Percentiles rank a stretch among this genome's conserved stretches.
These are phyloP conservation scores for Drosophila leontia DNA, from an alignment of 1,140 invertebrate genomes.

Conservation along the genomic window DNA sequence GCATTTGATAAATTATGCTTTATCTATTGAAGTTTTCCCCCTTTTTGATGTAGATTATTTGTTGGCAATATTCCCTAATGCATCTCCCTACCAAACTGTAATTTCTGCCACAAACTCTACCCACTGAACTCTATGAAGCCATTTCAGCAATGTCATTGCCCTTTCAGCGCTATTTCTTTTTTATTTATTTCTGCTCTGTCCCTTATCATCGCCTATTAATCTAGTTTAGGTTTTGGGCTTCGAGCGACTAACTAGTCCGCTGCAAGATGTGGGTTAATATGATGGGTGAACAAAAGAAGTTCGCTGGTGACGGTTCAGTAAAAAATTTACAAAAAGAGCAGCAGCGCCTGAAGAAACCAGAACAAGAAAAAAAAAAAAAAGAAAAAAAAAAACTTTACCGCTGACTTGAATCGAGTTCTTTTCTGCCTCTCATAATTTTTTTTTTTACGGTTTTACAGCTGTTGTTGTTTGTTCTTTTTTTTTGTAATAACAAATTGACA, in stretches of 20 bases:
- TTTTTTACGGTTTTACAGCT: constrained; percentile 55
- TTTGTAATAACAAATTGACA: constrained; percentile 83
- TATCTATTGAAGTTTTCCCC: neutral
- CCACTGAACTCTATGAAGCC: constrained; percentile 8
- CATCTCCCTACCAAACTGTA: neutral
- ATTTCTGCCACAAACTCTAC: neutral
- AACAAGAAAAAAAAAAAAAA: constrained; percentile 43
- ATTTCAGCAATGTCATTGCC: constrained; percentile 48
- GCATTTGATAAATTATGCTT: neutral
- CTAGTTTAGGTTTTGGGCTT: constrained; percentile 68
- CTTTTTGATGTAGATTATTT: neutral
- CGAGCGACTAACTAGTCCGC: constrained; percentile 49
- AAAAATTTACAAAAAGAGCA: constrained; percentile 39
- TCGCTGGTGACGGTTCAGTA: constrained; percentile 42
- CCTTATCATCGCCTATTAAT: constrained; percentile 76
- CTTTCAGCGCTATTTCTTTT: constrained; percentile 27
- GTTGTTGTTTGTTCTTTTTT: constrained; percentile 31
- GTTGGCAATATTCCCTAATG: constrained; percentile 19
- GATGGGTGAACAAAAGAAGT: constrained; percentile 62
- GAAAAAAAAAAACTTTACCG: constrained; percentile 51
- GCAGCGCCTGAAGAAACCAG: constrained; percentile 32
- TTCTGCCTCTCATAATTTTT: constrained; percentile 36
- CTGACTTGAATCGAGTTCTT: constrained; percentile 51
- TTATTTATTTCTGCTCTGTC: constrained; percentile 24
- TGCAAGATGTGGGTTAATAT: constrained; percentile 74